Conservation (phyloP, 2,797 vertebrate species). For the Adrianichthys oophorus region DNA sequence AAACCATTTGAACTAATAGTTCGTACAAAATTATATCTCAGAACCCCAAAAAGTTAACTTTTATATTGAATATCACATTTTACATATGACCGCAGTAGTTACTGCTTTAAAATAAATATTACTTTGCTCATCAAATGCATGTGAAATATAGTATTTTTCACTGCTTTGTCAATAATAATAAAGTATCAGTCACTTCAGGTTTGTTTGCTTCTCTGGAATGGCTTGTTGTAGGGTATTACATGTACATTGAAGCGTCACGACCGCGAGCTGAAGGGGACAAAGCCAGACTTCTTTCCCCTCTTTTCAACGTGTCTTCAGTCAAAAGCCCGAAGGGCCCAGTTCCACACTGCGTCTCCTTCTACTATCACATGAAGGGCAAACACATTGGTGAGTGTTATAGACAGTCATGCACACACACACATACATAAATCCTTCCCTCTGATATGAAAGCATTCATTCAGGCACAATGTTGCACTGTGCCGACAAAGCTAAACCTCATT, state of each 20-base stretch:
- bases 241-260: slow-evolving; percentile 95
- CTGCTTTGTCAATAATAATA: too few relatives aligned
- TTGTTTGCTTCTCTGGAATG: slow-evolving; percentile 12
- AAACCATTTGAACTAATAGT: too few relatives aligned
- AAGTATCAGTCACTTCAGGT: too few relatives aligned
- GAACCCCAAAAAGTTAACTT: too few relatives aligned
- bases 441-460: slow-evolving; percentile 3
- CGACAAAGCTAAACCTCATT: background rate
- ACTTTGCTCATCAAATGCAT: too few relatives aligned
- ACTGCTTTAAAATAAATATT: too few relatives aligned
- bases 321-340: slow-evolving; percentile 76
- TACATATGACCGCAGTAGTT: too few relatives aligned
- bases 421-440: background rate
- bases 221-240: slow-evolving; percentile 87
- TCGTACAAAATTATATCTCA: too few relatives aligned
- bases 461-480: background rate
- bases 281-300: slow-evolving; percentile 90
- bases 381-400: slow-evolving; percentile 89
- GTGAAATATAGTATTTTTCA: too few relatives aligned
- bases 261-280: slow-evolving; percentile 89
- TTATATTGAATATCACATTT: too few relatives aligned
- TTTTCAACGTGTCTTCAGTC: slow-evolving; percentile 88
- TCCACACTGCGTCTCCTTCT: slow-evolving; percentile 94
- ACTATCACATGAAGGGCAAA: slow-evolving; percentile 98
- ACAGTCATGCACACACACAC: background rate